phyloP scores from a whole-genome alignment of 1,140 invertebrate species.

The Galleria mellonella region DNA sequence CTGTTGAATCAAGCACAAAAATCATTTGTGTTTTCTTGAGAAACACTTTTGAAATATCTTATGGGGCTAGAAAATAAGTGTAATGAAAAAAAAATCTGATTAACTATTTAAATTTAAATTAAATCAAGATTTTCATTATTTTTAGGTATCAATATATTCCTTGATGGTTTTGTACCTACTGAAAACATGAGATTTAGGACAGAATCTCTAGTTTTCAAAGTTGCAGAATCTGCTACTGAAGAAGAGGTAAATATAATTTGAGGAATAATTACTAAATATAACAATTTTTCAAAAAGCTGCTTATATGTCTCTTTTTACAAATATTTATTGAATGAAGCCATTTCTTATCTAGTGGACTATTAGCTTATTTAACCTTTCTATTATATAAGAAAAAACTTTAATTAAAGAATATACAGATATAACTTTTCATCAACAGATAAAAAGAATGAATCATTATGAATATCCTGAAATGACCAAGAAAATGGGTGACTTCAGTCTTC shows the following conservation, averaged over 20 bases:
- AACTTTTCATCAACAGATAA: constrained; percentile 66
- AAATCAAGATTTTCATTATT: constrained; percentile 79
- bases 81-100: too few relatives aligned
- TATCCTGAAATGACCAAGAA: constrained; percentile 93
- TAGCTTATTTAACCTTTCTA: too few relatives aligned
- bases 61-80: too few relatives aligned
- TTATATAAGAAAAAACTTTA: too few relatives aligned
- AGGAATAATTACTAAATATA: neutral
- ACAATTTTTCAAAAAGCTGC: neutral
- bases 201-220: constrained; percentile 97
- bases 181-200: constrained; percentile 99
- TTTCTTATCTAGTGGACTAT: too few relatives aligned
- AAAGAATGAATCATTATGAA: constrained; percentile 96
- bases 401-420: neutral
- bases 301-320: neutral
- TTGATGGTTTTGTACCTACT: constrained; percentile 99
- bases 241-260: constrained; percentile 83
- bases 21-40: too few relatives aligned
- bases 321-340: too few relatives aligned
- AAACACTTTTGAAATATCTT: too few relatives aligned
- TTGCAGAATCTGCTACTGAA: constrained; percentile 97
- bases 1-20: too few relatives aligned
- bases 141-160: constrained; percentile 97
- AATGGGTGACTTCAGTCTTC: constrained; percentile 89
- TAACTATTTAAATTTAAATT: too few relatives aligned